Evolutionary conservation across 2,888 invertebrate genomes (phyloP), one percentile per base, ranked within the genome.

Genomic region (Philopedon plagiatum): DNA sequence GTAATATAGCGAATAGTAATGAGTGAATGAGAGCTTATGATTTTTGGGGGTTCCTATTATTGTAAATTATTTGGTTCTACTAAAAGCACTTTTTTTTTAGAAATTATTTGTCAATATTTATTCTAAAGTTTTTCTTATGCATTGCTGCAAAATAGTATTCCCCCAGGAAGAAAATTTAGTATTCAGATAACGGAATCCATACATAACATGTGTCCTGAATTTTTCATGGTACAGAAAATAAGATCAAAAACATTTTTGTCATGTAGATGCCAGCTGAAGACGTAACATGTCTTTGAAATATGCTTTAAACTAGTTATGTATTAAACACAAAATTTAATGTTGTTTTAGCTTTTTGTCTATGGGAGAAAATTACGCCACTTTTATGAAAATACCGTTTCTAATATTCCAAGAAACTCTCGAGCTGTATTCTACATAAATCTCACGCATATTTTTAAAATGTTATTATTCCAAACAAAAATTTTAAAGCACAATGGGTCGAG

Each of bases 231-330:
- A 66, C 54, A 76, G 77, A 77, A 80, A 81, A 81, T 81, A 80
- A 80, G 81, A 81, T 81, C 81, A 80, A 82, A 81, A 81, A 80
- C 80, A 80, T 80, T 81, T 81, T 79, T 79, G 74, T 80, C 77
- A 23, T 57, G n/a, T 66, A 63, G 54, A 63, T 64, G 63, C 76
- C 77, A 79, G 78, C 76, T 76, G 77, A 78, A 76, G 78, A 78
- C 78, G 78, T 66, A 68, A 76, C 77, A 77, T 76, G 73, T 76
- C 76, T 75, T 71, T 73, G 77, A 78, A 79, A 56, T 56, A 65
- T 56, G 41, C 41, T 65, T 56, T 54, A 56, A 65, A 65, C 57
- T 65, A 39, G 26, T 64, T 56, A 51, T 5, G 34, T 13, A 63
- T 37, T 15, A 23, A 46, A 46, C 19, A 8, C n/a, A 49, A 26